Percentiles rank a stretch among this genome's conserved stretches.
phyloP scores from a whole-genome alignment of 2,113 vertebrate species.

The Erythrolamprus reginae region DNA sequence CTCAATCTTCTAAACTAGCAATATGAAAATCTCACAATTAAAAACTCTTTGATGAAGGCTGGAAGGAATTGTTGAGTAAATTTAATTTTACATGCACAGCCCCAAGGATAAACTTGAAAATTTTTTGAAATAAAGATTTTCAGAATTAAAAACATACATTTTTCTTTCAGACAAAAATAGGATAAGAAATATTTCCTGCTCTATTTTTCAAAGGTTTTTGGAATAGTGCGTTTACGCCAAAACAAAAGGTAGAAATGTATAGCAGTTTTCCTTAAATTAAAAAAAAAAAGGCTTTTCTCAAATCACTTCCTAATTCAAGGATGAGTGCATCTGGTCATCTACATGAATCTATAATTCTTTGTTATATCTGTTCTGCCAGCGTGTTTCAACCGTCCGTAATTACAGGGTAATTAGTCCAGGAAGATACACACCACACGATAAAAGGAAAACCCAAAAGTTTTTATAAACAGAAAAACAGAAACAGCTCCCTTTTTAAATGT shows the following conservation, averaged over 20 bases:
- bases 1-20: background rate
- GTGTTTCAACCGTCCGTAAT: no score
- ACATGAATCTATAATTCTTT: background rate
- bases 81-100: background rate
- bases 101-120: background rate
- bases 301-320: background rate
- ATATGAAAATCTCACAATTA: background rate
- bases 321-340: background rate
- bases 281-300: no score
- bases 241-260: background rate
- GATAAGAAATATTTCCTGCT: background rate
- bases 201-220: background rate
- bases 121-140: background rate
- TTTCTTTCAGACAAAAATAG: background rate
- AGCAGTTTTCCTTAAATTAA: no score
- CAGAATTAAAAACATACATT: background rate
- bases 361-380: no score
- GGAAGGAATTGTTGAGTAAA: background rate
- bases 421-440: no score
- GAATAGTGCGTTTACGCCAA: background rate
- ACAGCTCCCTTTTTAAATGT: no score
- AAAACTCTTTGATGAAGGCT: background rate
- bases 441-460: no score
- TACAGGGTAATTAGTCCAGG: no score
- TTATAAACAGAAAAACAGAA: no score